Conservation (phyloP, 1,140 invertebrate species). For the Pseudomyrmex gracilis region DNA sequence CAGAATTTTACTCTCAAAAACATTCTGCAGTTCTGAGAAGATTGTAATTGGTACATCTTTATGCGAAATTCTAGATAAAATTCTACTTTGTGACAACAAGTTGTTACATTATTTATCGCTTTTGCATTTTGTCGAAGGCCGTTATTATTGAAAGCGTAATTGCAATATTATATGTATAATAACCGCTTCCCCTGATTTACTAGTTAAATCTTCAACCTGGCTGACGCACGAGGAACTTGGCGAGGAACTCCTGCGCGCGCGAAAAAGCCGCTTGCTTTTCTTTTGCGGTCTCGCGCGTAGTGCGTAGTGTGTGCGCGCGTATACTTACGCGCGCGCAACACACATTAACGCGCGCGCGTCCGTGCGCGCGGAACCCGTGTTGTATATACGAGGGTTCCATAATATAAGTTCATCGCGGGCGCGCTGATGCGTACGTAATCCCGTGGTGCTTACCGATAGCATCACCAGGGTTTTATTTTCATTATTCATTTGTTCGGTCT, state of each 20-base stretch:
- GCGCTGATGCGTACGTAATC: constrained; percentile 85
- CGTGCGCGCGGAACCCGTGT: not conserved
- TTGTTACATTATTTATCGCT: not conserved
- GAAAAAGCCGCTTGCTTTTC: constrained; percentile 63
- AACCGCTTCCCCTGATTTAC: constrained; percentile 45
- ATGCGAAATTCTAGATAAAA: no score
- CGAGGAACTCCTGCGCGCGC: constrained; percentile 29
- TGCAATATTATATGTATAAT: no score
- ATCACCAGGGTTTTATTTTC: constrained; percentile 85
- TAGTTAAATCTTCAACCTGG: constrained; percentile 65
- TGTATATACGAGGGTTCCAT: constrained; percentile 54
- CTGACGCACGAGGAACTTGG: constrained; percentile 25
- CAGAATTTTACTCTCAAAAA: no score
- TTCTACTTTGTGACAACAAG: not conserved
- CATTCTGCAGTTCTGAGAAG: no score
- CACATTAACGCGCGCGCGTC: not conserved
- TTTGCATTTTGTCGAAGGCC: no score
- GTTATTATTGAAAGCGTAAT: no score
- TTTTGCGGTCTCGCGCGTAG: constrained; percentile 10
- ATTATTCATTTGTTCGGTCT: constrained; percentile 84
- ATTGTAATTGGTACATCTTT: no score
- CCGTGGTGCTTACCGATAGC: constrained; percentile 83
- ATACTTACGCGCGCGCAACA: constrained; percentile 18
- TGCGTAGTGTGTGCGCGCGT: not conserved
- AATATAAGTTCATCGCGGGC: constrained; percentile 81